Base-by-base conservation (phyloP, 2,888 invertebrate species). In the Chromoteleia sp. region DNA sequence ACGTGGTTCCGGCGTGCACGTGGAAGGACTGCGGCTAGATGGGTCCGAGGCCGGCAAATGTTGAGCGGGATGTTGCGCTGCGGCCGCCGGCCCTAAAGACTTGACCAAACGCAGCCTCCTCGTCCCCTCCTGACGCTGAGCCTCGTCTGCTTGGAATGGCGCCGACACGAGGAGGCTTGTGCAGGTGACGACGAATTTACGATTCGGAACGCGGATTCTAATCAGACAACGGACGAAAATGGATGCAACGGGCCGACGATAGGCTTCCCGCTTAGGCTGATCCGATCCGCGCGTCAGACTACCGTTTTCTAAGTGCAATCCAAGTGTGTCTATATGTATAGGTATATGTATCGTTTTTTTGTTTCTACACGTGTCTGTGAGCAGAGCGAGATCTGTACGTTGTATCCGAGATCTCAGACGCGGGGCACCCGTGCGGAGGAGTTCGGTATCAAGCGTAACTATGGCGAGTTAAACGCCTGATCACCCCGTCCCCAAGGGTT, bases 11-110 rank as follows among this genome's bases (percentile, higher is more conserved):
- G 41, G 84, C 87, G 76, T 87, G 86, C 84, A 84, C 88, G 83
- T 91, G 91, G 91, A 91, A 91, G 87, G 91, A 91, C 86, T 91
- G 91, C 87, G 91, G 91, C 85, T 91, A 90, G 86, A 82, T 70
- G 78, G 52, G 10, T 73, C 33, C 0, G 15, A 75, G 43, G 56
- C 14, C 45, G 48, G 30, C 14, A 5, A n/a, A 36, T 54, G 63
- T 43, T 59, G 58, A 50, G 65, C 41, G 45, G 48, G 58, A 48
- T 71, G 63, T 14, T 36, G 63, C 56, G 54, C 21, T 56, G 56
- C 19, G 39, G 33, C 30, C 45, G 5, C 0, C 8, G 61, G 61
- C 56, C 50, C 70, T 80, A 79, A 81, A 85, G 77, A 76, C 76
- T 83, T 50, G 65, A 71, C 81, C 74, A 71, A 56, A 79, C 82